Evolutionary conservation across 1,140 invertebrate species (phyloP).

Genomic region (Anastrepha ludens): DNA sequence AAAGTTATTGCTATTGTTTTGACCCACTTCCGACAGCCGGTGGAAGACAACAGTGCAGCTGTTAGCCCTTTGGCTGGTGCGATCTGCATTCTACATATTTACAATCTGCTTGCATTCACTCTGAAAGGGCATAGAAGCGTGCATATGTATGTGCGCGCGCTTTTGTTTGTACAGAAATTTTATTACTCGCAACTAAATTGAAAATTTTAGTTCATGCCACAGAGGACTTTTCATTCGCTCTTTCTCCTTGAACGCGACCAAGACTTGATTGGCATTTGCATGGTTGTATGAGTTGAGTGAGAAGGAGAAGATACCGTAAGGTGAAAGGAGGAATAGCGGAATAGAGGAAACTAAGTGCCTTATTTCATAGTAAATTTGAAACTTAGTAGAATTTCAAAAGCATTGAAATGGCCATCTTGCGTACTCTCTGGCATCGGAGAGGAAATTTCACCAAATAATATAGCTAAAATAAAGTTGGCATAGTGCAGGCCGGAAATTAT

Average conservation of each 20-base stretch:
- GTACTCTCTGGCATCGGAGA: too few relatives aligned
- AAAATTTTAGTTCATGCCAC: background rate
- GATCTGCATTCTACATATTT: background rate
- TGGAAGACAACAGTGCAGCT: background rate
- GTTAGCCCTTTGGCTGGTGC: background rate
- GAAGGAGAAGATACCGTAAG: background rate
- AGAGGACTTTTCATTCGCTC: background rate
- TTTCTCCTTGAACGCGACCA: background rate
- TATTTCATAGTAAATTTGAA: background rate
- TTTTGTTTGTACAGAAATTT: background rate
- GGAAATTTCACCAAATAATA: too few relatives aligned
- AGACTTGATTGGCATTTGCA: slow-evolving; percentile 26
- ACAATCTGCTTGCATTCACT: background rate
- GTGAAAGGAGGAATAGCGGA: background rate
- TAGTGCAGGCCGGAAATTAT: too few relatives aligned
- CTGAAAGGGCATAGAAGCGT: background rate
- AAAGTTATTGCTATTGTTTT: background rate
- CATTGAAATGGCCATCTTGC: too few relatives aligned
- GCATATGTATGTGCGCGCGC: background rate
- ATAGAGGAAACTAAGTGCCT: background rate
- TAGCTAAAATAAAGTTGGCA: too few relatives aligned
- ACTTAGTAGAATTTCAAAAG: too few relatives aligned
- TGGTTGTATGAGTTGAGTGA: background rate
- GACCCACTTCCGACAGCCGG: slow-evolving; percentile 1
- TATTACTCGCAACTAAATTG: slow-evolving; percentile 2